Conservation (phyloP, 1,140 invertebrate genomes). For the Condylostylus longicornis region DNA sequence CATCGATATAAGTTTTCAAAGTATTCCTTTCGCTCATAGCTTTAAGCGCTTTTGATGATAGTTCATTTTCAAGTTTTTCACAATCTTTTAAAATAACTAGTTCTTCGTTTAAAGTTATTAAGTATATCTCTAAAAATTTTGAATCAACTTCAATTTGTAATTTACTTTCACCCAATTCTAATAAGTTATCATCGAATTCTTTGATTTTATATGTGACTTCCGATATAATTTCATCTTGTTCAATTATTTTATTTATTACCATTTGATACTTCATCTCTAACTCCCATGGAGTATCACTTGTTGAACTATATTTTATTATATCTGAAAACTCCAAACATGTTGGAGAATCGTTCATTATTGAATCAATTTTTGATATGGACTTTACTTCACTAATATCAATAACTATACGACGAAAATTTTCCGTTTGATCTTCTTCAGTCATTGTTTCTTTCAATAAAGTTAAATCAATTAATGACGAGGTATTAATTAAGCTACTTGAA, state of each 20-base stretch:
- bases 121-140: constrained; percentile 45
- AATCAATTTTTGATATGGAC: no score
- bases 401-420: no score
- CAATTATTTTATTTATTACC: constrained; percentile 33
- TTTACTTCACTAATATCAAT: no score
- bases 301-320: no score
- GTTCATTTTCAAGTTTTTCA: constrained; percentile 50
- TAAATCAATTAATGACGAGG: no score
- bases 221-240: constrained; percentile 46
- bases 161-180: constrained; percentile 42
- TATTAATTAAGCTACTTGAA: constrained; percentile 9
- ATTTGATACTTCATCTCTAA: constrained; percentile 20
- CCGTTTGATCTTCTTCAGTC: no score
- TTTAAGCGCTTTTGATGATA: constrained; percentile 42
- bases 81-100: constrained; percentile 59
- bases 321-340: no score
- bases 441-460: constrained; percentile 9
- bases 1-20: constrained; percentile 34
- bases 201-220: constrained; percentile 41
- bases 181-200: constrained; percentile 49
- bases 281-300: constrained; percentile 17
- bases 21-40: constrained; percentile 32
- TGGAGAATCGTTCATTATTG: no score
- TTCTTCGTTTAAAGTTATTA: constrained; percentile 65
- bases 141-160: constrained; percentile 45